Evolutionary conservation across 2,113 vertebrate genomes (phyloP).

Genomic region (Agapornis roseicollis): DNA sequence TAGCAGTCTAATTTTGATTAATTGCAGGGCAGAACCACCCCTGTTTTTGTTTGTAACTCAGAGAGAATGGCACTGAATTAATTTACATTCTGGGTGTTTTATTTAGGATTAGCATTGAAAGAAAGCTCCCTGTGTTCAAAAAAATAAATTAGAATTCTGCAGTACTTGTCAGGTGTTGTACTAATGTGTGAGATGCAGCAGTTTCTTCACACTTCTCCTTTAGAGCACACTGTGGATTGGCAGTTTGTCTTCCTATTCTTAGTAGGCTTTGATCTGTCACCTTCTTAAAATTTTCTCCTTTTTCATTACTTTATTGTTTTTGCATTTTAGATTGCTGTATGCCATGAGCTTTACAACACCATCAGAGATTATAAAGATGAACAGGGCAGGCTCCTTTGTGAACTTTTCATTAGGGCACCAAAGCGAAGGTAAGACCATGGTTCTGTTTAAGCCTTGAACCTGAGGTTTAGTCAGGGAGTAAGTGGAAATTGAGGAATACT

Average conservation of each 20-base stretch:
- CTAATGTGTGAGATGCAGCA: background rate
- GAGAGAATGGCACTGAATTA: background rate
- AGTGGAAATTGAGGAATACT: background rate
- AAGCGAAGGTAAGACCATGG: conserved; percentile 86
- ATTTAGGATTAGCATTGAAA: background rate
- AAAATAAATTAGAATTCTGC: background rate
- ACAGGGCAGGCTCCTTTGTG: conserved; percentile 94
- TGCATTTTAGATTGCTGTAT: conserved; percentile 90
- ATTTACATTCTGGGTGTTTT: background rate
- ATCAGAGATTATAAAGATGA: conserved; percentile 98
- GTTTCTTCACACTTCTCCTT: background rate
- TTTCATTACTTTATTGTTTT: background rate
- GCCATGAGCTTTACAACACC: conserved; percentile 97
- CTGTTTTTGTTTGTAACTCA: background rate
- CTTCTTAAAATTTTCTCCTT: background rate
- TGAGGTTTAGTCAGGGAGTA: background rate
- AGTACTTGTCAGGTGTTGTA: background rate
- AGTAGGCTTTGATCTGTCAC: background rate
- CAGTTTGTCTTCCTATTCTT: background rate
- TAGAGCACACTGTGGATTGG: background rate
- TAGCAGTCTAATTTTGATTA: background rate
- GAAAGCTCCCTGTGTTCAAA: background rate
- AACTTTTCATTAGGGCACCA: conserved; percentile 95
- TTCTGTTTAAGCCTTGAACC: background rate
- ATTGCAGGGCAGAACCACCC: background rate